phyloP scores from a whole-genome alignment of 2,797 vertebrate genomes.

The Podarcis lilfordi region DNA sequence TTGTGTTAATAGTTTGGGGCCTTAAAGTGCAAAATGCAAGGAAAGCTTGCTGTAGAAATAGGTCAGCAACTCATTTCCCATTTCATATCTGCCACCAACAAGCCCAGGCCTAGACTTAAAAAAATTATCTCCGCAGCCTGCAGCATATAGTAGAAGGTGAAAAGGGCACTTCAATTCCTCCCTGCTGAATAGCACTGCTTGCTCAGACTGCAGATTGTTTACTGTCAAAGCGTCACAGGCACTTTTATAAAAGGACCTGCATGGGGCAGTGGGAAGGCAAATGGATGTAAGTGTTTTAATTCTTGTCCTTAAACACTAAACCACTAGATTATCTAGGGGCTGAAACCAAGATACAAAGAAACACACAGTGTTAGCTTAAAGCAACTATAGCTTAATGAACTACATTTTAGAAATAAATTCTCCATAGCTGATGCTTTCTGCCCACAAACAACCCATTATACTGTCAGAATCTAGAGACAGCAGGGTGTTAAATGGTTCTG shows the following conservation, averaged over 20 bases:
- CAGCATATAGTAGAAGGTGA: constrained; percentile 54
- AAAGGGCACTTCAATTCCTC: constrained; percentile 44
- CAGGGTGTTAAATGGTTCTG: background rate
- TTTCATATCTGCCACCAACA: constrained; percentile 47
- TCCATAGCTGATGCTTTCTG: background rate
- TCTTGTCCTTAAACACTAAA: constrained; percentile 1
- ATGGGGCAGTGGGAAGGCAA: background rate
- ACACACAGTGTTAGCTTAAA: background rate
- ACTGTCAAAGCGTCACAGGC: constrained; percentile 9
- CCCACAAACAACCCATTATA: constrained; percentile 6
- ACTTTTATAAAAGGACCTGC: background rate
- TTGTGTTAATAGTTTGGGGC: constrained; percentile 47
- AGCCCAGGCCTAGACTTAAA: constrained; percentile 38
- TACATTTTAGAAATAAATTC: constrained; percentile 19
- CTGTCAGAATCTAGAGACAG: constrained; percentile 3
- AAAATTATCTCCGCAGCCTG: constrained; percentile 38
- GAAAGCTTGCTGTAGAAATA: constrained; percentile 50
- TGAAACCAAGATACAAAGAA: constrained; percentile 14
- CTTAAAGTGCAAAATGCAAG: constrained; percentile 39
- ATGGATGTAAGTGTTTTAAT: background rate
- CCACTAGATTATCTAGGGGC: background rate
- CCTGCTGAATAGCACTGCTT: background rate
- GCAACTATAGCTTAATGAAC: constrained; percentile 22
- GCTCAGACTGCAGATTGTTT: constrained; percentile 17
- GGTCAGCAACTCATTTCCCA: constrained; percentile 47